Conservation (phyloP, 2,888 invertebrate species). For the Nemotelus nigrinus region DNA sequence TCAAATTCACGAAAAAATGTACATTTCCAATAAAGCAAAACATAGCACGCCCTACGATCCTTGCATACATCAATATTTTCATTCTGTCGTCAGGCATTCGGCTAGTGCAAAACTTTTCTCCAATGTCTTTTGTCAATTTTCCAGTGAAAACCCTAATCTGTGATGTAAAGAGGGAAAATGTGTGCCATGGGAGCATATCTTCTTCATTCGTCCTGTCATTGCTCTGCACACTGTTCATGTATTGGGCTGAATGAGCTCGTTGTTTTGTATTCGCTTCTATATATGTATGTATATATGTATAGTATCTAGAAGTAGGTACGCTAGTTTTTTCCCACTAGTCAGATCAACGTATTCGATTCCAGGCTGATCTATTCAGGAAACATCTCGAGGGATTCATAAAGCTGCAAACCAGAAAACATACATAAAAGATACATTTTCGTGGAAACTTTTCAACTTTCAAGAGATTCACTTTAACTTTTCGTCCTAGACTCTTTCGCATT, state of each 20-base stretch:
- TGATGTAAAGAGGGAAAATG: slow-evolving; percentile 33
- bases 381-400: slow-evolving; percentile 42
- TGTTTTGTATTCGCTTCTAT: neutral
- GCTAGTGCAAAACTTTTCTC: neutral
- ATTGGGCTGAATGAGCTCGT: too few relatives aligned
- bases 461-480: slow-evolving; percentile 29
- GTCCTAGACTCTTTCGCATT: neutral
- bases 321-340: too few relatives aligned
- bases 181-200: slow-evolving; percentile 34
- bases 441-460: slow-evolving; percentile 38
- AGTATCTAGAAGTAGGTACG: too few relatives aligned
- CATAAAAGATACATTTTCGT: slow-evolving; percentile 33
- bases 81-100: neutral
- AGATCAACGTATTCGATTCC: too few relatives aligned
- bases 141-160: slow-evolving; percentile 28
- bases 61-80: neutral
- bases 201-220: neutral
- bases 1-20: neutral
- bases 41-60: neutral
- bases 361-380: slow-evolving; percentile 16
- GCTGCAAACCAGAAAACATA: slow-evolving; percentile 31
- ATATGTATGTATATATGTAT: neutral
- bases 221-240: neutral
- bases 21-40: neutral
- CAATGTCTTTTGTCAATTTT: slow-evolving; percentile 19